Evolutionary conservation across 2,888 invertebrate genomes (phyloP).

Genomic region (Lasius platythorax): DNA sequence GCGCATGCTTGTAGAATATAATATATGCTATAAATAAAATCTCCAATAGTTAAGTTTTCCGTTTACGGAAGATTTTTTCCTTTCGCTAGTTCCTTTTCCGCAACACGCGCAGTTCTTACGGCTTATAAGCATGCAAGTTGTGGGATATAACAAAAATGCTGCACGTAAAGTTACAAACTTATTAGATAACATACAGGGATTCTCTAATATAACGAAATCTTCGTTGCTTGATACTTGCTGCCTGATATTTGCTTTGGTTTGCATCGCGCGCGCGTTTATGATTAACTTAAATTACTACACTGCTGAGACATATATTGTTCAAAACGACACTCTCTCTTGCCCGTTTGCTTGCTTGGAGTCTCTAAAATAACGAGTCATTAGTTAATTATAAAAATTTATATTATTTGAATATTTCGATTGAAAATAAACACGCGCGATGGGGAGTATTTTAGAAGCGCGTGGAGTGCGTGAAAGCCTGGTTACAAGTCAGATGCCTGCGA

Average conservation of each 20-base stretch:
- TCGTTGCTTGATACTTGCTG: background rate
- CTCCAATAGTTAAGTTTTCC: background rate
- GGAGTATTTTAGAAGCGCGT: background rate
- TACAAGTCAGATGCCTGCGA: background rate
- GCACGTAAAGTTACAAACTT: background rate
- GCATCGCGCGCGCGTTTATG: background rate
- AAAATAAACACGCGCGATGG: background rate
- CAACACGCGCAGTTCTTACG: background rate
- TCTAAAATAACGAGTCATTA: background rate
- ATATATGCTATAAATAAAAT: slow-evolving; percentile 25
- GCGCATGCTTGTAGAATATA: background rate
- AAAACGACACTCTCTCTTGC: background rate
- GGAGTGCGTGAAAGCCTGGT: background rate
- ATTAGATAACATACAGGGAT: background rate
- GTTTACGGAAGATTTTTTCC: background rate
- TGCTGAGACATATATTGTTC: background rate
- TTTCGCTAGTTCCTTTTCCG: background rate
- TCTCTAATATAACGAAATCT: background rate
- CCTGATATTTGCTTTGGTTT: background rate
- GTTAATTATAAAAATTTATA: background rate
- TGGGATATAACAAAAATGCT: background rate
- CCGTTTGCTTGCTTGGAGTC: background rate
- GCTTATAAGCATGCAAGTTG: slow-evolving; percentile 14
- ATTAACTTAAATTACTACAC: background rate
- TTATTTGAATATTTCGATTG: background rate